Evolutionary conservation across 2,888 invertebrate genomes (phyloP).

Genomic region (Rotaria macrura): DNA sequence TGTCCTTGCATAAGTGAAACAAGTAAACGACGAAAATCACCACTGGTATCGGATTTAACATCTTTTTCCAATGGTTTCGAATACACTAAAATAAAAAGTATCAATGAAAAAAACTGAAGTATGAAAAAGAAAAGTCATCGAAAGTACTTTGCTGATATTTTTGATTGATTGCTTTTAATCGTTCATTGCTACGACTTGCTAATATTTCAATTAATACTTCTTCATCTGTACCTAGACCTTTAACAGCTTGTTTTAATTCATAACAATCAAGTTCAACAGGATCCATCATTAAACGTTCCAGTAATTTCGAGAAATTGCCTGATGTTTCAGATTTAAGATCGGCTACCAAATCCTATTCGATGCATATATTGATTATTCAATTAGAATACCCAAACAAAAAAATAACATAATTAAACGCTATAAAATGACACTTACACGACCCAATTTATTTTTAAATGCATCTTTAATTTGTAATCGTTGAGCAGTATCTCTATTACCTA

Average conservation of each 20-base stretch:
- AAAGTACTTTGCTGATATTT: constrained; percentile 43
- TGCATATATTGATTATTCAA: too few species aligned
- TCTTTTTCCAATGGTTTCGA: constrained; percentile 46
- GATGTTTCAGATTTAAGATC: constrained; percentile 47
- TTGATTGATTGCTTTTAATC: constrained; percentile 44
- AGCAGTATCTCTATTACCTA: constrained; percentile 45
- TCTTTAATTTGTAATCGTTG: constrained; percentile 44
- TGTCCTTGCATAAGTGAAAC: constrained; percentile 44
- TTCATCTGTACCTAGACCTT: constrained; percentile 50
- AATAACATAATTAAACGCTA: too few species aligned
- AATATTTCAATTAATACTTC: constrained; percentile 48
- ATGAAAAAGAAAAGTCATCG: too few species aligned
- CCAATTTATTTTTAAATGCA: constrained; percentile 48
- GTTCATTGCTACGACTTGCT: constrained; percentile 47
- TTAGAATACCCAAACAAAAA: not conserved
- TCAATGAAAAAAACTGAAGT: too few species aligned
- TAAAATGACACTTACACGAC: constrained; percentile 41
- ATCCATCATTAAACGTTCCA: constrained; percentile 42
- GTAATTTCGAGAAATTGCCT: constrained; percentile 44
- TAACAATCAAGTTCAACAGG: constrained; percentile 49
- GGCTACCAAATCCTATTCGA: constrained; percentile 42
- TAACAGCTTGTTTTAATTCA: constrained; percentile 45
- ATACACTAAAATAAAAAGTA: too few species aligned
- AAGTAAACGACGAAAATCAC: constrained; percentile 45
- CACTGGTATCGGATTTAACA: constrained; percentile 47